These are phyloP conservation scores for Acrossocheilus wenchowensis DNA, from an alignment of 2,797 vertebrate genomes.

Conservation along the genomic window DNA sequence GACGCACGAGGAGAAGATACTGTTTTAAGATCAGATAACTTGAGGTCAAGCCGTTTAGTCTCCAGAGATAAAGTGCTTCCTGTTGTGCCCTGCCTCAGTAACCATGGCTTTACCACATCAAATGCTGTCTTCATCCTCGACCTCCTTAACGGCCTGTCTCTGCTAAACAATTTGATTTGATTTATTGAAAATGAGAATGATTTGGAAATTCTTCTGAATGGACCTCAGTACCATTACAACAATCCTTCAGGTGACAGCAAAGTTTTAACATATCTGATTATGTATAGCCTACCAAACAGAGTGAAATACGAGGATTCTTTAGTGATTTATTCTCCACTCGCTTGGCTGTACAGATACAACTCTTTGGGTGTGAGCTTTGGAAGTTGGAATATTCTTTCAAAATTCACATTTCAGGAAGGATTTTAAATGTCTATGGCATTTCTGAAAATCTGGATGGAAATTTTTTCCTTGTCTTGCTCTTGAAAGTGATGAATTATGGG, in stretches of 20 bases:
- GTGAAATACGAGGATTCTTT: not conserved
- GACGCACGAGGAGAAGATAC: not conserved
- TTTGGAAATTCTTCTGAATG: not conserved
- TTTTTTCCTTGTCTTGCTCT: not conserved
- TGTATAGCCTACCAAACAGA: not conserved
- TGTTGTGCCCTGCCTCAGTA: not conserved
- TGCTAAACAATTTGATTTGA: not conserved
- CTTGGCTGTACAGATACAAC: too few relatives aligned
- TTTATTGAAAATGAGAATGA: not conserved
- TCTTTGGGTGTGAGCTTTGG: too few relatives aligned
- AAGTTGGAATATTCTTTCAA: not conserved
- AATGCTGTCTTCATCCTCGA: not conserved
- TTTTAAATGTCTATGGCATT: not conserved
- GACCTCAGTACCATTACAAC: not conserved
- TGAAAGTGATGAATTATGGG: not conserved
- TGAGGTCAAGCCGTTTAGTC: constrained; percentile 6
- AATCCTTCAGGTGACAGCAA: not conserved
- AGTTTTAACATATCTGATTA: not conserved
- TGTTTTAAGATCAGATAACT: not conserved
- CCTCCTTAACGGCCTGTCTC: not conserved
- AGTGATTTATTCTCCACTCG: too few relatives aligned
- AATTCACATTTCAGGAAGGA: not conserved
- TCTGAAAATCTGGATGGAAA: not conserved
- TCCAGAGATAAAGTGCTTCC: constrained; percentile 31
- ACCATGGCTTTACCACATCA: constrained; percentile 3